Percentiles rank a stretch among this genome's conserved stretches.
phyloP scores from a whole-genome alignment of 1,140 invertebrate genomes.

The Drosophila dunni region DNA sequence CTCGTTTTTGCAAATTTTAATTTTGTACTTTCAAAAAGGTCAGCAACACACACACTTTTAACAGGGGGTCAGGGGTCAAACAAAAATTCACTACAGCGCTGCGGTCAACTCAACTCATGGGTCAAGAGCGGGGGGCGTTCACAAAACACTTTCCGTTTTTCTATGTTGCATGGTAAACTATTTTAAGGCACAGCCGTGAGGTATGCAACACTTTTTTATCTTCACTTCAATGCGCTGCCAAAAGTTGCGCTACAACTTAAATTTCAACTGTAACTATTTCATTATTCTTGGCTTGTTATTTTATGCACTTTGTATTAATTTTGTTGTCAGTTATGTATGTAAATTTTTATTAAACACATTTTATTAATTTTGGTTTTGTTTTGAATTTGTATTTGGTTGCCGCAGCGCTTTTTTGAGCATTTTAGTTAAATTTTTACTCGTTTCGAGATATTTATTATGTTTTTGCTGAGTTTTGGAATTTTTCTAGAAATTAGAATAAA shows the following conservation, averaged over 20 bases:
- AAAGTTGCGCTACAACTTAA: constrained; percentile 26
- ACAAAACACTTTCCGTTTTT: constrained; percentile 51
- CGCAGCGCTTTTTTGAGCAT: constrained; percentile 65
- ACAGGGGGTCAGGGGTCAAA: constrained; percentile 39
- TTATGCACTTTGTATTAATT: constrained; percentile 32
- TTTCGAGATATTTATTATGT: constrained; percentile 1
- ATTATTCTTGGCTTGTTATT: constrained; percentile 57
- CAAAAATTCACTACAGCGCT: constrained; percentile 67
- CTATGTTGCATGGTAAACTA: constrained; percentile 16
- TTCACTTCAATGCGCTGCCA: constrained; percentile 32
- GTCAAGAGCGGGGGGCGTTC: constrained; percentile 42
- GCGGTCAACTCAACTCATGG: constrained; percentile 72
- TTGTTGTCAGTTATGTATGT: constrained; percentile 24
- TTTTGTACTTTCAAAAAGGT: not conserved
- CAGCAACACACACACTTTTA: not conserved
- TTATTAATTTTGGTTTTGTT: constrained; percentile 22
- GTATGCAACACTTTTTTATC: constrained; percentile 45
- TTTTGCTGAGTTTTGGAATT: constrained; percentile 14
- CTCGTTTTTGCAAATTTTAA: constrained; percentile 24
- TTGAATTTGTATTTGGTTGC: constrained; percentile 59
- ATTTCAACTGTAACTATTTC: constrained; percentile 38
- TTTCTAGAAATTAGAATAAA: constrained; percentile 13
- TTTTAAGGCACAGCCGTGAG: constrained; percentile 58
- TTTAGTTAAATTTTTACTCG: constrained; percentile 53
- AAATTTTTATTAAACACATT: constrained; percentile 11